Percentiles rank a stretch among this genome's conserved stretches.
Conservation (phyloP, 1,140 invertebrate genomes). For the Cotesia vestalis region DNA sequence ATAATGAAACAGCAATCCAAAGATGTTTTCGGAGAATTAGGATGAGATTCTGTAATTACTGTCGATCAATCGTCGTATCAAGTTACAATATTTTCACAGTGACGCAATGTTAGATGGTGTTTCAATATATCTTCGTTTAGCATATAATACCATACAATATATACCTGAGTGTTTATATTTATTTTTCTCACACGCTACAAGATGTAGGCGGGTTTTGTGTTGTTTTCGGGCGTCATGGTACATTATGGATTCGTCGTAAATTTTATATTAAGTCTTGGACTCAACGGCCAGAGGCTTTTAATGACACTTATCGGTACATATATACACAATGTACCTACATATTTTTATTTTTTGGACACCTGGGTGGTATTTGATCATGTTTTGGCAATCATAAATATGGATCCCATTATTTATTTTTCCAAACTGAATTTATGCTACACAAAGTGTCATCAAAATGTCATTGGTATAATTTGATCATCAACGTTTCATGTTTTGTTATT, state of each 20-base stretch:
- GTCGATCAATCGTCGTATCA: constrained; percentile 52
- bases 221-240: constrained; percentile 35
- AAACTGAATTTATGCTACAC: not conserved
- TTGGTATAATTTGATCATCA: constrained; percentile 2
- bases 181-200: constrained; percentile 16
- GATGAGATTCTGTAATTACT: too few species aligned
- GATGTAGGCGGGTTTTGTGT: constrained; percentile 21
- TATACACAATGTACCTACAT: constrained; percentile 20
- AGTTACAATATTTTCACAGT: not conserved
- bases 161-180: not conserved
- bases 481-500: not conserved
- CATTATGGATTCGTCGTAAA: constrained; percentile 44
- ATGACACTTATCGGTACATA: not conserved
- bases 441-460: not conserved
- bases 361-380: constrained; percentile 34
- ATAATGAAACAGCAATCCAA: too few species aligned
- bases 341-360: constrained; percentile 11
- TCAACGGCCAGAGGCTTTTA: not conserved
- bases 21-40: too few species aligned
- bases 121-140: not conserved
- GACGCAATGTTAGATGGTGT: not conserved
- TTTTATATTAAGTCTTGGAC: constrained; percentile 39
- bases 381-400: constrained; percentile 28
- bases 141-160: too few species aligned
- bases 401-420: constrained; percentile 14